A percentile compares a stretch with the other conserved stretches of the same genome.
Conservation (phyloP, 2,888 invertebrate species). For the Yponomeuta sedellus region DNA sequence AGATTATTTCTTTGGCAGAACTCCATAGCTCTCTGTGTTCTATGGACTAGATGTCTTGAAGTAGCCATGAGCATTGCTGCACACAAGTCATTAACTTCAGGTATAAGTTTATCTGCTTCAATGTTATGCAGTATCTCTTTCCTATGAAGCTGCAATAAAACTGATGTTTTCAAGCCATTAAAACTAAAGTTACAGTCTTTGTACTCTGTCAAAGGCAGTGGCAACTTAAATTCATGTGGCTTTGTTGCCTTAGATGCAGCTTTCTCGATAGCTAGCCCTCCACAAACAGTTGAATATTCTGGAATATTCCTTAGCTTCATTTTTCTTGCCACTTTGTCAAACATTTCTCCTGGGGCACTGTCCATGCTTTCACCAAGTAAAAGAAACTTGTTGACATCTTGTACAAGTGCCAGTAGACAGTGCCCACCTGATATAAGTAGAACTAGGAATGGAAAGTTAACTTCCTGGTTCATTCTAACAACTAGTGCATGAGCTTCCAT, state of each 20-base stretch:
- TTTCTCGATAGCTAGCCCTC: constrained; percentile 91
- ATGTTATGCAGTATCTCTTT: constrained; percentile 77
- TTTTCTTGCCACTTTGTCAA: constrained; percentile 93
- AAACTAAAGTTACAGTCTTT: constrained; percentile 95
- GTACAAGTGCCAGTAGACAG: constrained; percentile 86
- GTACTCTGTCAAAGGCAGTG: constrained; percentile 78
- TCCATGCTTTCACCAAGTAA: constrained; percentile 89
- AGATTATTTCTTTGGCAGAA: constrained; percentile 80
- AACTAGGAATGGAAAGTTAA: constrained; percentile 92
- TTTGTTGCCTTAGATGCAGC: constrained; percentile 84
- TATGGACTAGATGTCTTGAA: constrained; percentile 86
- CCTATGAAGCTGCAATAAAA: constrained; percentile 49
- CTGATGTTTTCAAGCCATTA: constrained; percentile 85
- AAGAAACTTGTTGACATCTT: constrained; percentile 84
- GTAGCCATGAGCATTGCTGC: constrained; percentile 86
- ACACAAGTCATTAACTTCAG: constrained; percentile 88
- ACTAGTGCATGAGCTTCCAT: constrained; percentile 99
- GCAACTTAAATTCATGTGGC: constrained; percentile 81
- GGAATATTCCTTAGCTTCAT: constrained; percentile 87
- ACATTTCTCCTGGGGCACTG: constrained; percentile 94
- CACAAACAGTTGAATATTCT: constrained; percentile 84
- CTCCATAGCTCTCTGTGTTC: constrained; percentile 90
- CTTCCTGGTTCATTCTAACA: constrained; percentile 82
- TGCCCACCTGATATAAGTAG: constrained; percentile 96
- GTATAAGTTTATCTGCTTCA: constrained; percentile 83